These are phyloP conservation scores for Andrena flavipes DNA, from an alignment of 2,888 invertebrate species.

Conservation along the genomic window DNA sequence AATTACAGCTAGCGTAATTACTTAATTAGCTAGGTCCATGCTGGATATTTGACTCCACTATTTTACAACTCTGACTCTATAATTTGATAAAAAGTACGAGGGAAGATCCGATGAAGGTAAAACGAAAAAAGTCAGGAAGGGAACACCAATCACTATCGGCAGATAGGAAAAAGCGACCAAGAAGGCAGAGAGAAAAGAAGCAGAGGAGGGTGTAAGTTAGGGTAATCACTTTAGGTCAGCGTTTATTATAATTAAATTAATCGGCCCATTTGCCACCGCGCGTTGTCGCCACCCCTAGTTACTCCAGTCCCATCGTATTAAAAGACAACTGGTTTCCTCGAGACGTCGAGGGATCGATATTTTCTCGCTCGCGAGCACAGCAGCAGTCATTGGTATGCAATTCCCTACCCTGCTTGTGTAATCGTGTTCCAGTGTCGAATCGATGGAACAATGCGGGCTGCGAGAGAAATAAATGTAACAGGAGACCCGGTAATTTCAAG, in stretches of 20 bases:
- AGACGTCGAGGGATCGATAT: constrained; percentile 9
- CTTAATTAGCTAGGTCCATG: not conserved
- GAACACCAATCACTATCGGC: too few relatives aligned
- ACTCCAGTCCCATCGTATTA: constrained; percentile 1
- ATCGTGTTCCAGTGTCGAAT: constrained; percentile 13
- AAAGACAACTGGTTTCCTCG: not conserved
- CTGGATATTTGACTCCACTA: too few relatives aligned
- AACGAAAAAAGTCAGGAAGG: too few relatives aligned
- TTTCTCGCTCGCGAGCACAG: not conserved
- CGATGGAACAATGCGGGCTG: constrained; percentile 8
- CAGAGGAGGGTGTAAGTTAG: not conserved
- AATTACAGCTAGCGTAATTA: constrained; percentile 1
- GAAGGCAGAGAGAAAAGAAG: not conserved
- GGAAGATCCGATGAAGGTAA: too few relatives aligned
- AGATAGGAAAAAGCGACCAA: not conserved
- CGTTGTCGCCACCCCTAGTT: constrained; percentile 7
- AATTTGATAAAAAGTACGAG: too few relatives aligned
- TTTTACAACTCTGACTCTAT: too few relatives aligned
- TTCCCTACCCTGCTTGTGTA: constrained; percentile 6
- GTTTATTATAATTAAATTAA: constrained; percentile 14
- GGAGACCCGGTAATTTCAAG: constrained; percentile 5
- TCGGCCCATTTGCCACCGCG: not conserved
- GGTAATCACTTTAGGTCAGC: constrained; percentile 12
- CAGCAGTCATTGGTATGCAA: constrained; percentile 5
- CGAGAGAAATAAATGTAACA: constrained; percentile 16